Conservation (phyloP, 2,888 invertebrate species). For the Luperina testacea region DNA sequence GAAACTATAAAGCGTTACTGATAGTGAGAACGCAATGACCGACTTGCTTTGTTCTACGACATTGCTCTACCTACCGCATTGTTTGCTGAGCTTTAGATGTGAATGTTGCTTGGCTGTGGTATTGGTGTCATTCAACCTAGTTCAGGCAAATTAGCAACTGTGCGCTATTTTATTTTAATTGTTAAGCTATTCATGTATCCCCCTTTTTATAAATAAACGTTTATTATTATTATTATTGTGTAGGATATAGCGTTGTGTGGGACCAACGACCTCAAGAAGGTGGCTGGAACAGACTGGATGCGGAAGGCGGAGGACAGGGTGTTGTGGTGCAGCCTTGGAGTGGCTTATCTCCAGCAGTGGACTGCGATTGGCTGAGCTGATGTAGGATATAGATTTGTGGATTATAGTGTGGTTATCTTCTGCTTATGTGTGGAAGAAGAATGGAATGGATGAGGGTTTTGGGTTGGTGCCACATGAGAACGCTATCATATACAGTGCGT, state of each 20-base stretch:
- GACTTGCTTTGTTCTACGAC: constrained; percentile 47
- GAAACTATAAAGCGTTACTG: background rate
- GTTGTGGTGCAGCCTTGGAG: too few relatives aligned
- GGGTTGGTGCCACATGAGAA: background rate
- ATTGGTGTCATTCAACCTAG: constrained; percentile 19
- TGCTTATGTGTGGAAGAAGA: background rate
- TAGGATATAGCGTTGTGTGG: background rate
- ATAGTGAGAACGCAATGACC: constrained; percentile 58
- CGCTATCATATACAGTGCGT: background rate
- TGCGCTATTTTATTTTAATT: too few relatives aligned
- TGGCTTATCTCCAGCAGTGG: too few relatives aligned
- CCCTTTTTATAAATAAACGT: too few relatives aligned
- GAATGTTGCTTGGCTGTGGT: background rate
- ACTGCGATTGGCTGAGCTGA: too few relatives aligned
- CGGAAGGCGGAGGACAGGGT: too few relatives aligned
- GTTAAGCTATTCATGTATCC: too few relatives aligned
- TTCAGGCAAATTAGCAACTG: too few relatives aligned
- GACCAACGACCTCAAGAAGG: too few relatives aligned
- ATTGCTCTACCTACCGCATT: constrained; percentile 52
- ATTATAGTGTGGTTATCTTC: background rate
- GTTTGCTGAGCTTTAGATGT: constrained; percentile 40
- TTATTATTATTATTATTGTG: background rate
- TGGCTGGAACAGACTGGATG: too few relatives aligned
- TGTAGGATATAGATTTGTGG: background rate
- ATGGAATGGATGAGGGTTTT: background rate